These are phyloP conservation scores for Scaptomyza hsui DNA, from an alignment of 1,140 invertebrate species.

Conservation along the genomic window DNA sequence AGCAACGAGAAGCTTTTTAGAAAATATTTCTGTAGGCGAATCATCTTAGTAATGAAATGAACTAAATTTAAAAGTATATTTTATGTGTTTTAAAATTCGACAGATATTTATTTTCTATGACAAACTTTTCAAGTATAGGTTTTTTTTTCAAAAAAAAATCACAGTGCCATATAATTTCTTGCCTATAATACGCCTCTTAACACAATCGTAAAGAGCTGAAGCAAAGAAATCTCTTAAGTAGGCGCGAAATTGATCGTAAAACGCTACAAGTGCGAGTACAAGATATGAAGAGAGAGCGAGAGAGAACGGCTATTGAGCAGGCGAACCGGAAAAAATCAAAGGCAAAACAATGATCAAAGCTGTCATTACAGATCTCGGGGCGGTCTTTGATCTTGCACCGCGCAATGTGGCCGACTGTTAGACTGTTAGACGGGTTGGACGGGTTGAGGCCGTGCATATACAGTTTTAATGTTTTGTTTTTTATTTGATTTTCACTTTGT, in stretches of 20 bases:
- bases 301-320: conserved; percentile 21
- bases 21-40: not conserved
- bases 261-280: conserved; percentile 43
- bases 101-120: no score
- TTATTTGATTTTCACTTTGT: conserved; percentile 83
- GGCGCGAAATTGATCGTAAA: conserved; percentile 72
- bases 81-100: no score
- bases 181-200: conserved; percentile 12
- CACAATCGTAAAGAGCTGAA: conserved; percentile 30
- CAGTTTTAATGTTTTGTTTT: conserved; percentile 78
- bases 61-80: not conserved
- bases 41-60: not conserved
- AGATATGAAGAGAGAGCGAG: conserved; percentile 16
- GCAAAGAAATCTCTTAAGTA: conserved; percentile 60
- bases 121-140: no score
- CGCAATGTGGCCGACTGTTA: conserved; percentile 57
- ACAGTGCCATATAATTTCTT: conserved; percentile 17
- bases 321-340: conserved; percentile 81
- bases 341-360: conserved; percentile 83
- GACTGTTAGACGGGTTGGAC: conserved; percentile 1
- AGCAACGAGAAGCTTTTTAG: not conserved
- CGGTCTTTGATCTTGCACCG: conserved; percentile 78
- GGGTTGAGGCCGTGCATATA: conserved; percentile 38
- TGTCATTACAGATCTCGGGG: conserved; percentile 82
- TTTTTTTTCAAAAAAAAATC: conserved; percentile 1